Evolutionary conservation across 2,888 invertebrate species (phyloP), one percentile per base, ranked within the genome.

Genomic region (Hypena proboscidalis): DNA sequence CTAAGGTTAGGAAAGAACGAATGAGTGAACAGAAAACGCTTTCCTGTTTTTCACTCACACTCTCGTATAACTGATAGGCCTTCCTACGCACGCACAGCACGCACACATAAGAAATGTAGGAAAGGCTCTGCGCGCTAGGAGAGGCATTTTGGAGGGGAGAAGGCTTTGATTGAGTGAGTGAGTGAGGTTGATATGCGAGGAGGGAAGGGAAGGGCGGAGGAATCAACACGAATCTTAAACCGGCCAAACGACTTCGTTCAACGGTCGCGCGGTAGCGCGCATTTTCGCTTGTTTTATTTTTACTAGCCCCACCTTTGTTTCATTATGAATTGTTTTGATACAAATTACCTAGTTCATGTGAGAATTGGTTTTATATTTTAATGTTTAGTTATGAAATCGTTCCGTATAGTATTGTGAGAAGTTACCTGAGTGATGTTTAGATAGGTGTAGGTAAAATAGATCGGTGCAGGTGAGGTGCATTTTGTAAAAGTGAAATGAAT

Each of bases 231-330:
- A 63, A 83, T n/a, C n/a, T n/a, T n/a, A n/a, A 90, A 90, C 90
- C 86, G 86, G 89, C 83, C 84, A 82, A 87, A 89, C 90, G 72
- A 82, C 89, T 88, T 82, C 81, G 80, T 80, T 71, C 88, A 90
- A 90, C 90, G 90, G 90, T 86, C 85, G 89, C 75, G 77, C 80
- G 63, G 75, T 58, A 68, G 77, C 80, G 87, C 84, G 84, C 70
- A 77, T 80, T 82, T 85, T 83, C 76, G 77, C 78, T 83, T 81
- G 72, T 79, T 85, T 83, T 83, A 72, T 73, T 74, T 77, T 67
- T 65, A 64, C 70, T 46, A 60, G 76, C 84, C 85, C 85, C 83
- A 83, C 89, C 90, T 89, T 90, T 88, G 87, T 87, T 83, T 80
- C 80, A 73, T 67, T 75, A 79, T 75, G 74, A 70, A 75, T 77